Evolutionary conservation across 2,888 invertebrate species (phyloP).

Genomic region (Dione vanillae): DNA sequence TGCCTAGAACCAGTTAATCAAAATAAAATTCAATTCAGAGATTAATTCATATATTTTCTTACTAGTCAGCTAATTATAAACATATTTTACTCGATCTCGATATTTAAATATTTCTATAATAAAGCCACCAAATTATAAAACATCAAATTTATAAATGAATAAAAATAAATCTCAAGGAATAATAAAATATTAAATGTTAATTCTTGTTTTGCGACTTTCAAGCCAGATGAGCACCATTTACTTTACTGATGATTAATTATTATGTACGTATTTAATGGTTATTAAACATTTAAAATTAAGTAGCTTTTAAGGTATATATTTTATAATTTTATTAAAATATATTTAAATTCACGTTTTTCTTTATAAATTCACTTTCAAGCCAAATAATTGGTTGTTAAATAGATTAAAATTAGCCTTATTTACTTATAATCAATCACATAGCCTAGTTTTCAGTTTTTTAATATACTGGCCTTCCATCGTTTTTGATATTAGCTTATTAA

Average conservation of each 20-base stretch:
- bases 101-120: too few relatives aligned
- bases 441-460: neutral
- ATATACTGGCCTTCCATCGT: too few relatives aligned
- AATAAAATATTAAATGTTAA: neutral
- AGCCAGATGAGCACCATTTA: slow-evolving; percentile 2
- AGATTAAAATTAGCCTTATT: neutral
- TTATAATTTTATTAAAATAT: neutral
- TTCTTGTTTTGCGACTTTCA: neutral
- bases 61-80: too few relatives aligned
- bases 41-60: too few relatives aligned
- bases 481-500: too few relatives aligned
- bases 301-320: neutral
- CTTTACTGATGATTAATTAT: slow-evolving; percentile 9
- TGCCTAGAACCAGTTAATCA: too few relatives aligned
- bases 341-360: neutral
- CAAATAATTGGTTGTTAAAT: neutral
- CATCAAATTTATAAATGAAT: too few relatives aligned
- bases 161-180: neutral
- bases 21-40: too few relatives aligned
- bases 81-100: neutral
- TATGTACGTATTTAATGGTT: slow-evolving; percentile 5
- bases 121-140: neutral
- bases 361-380: neutral
- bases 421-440: neutral
- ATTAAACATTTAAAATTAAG: neutral